Base-by-base conservation (phyloP, 2,797 vertebrate genomes). In the Stomatorhinus walkeri region DNA sequence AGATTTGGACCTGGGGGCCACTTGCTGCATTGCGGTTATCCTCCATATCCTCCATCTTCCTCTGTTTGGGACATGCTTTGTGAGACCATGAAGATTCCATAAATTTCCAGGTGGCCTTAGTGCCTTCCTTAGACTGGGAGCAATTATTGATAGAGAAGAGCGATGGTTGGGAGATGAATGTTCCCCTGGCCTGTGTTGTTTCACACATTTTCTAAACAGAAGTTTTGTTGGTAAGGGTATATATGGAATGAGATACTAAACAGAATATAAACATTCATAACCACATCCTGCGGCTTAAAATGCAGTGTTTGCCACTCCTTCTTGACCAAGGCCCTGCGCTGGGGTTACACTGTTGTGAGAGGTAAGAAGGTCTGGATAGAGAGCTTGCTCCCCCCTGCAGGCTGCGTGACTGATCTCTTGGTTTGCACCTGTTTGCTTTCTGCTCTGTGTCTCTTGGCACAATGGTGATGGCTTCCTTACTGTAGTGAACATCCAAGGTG, bases 21-120 rank as follows among this genome's bases (percentile, higher is more conserved):
- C 36, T 81, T 81, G 76, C 76, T 81, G 76, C 76, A 81, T 81
- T 81, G 76, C 76, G 76, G 76, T 46, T 40, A n/a, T n/a, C 76
- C 40, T 8, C 12, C 19, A 19, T 43, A 43, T 79, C 28, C 28
- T 43, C 14, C n/a, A 2, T 59, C 56, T 8, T 22, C n/a, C 19
- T 56, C 54, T n/a, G 19, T 22, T 8, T 59, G 56, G n/a, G 40
- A 46, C 16, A 46, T 19, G 6, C 72, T 43, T 43, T 16, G 7
- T 81, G 40, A 46, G 40, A 81, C 40, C 76, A 81, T 79, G 7
- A 79, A 79, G 72, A 36, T 79, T n/a, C 14, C 19, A 36, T n/a
- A 36, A 40, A 46, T 79, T 79, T 79, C 72, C 72, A 79, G 40
- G 40, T 79, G 40, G 36, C 7, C 14, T 14, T n/a, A n/a, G 72